phyloP scores from a whole-genome alignment of 2,797 vertebrate genomes.

The Melanotaenia pygmaea region DNA sequence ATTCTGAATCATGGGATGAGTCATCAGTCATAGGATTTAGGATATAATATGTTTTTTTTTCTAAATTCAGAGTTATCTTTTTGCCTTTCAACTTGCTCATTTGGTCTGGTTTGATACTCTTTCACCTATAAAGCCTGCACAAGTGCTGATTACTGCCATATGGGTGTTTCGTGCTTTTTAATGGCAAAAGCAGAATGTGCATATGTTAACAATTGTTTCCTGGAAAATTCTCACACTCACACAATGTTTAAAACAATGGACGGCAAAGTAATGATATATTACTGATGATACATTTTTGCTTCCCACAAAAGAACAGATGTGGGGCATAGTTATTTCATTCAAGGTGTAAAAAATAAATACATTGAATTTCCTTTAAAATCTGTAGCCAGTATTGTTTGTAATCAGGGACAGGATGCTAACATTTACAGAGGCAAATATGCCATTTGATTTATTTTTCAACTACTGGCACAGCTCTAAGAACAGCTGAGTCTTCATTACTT shows the following conservation, averaged over 20 bases:
- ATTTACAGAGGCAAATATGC: background rate
- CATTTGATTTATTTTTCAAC: background rate
- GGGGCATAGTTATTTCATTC: background rate
- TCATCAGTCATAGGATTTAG: constrained; percentile 41
- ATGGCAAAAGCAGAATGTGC: constrained; percentile 6
- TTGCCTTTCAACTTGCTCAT: constrained; percentile 12
- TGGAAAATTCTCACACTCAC: constrained; percentile 1
- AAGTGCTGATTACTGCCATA: background rate
- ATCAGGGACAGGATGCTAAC: background rate
- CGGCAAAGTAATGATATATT: background rate
- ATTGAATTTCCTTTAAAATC: background rate
- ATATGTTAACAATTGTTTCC: constrained; percentile 8
- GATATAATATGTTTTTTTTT: background rate
- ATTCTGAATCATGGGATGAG: constrained; percentile 46
- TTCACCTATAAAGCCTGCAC: constrained; percentile 2
- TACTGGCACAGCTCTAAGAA: background rate
- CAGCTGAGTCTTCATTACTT: background rate
- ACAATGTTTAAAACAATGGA: background rate
- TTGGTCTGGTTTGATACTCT: constrained; percentile 2
- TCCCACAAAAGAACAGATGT: constrained; percentile 4
- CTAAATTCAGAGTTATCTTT: constrained; percentile 10
- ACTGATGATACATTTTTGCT: background rate
- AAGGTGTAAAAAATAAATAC: background rate
- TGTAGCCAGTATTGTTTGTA: background rate
- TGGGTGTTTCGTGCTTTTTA: background rate